Conservation (phyloP, 2,797 vertebrate genomes). For the Lophotriccus pileatus region DNA sequence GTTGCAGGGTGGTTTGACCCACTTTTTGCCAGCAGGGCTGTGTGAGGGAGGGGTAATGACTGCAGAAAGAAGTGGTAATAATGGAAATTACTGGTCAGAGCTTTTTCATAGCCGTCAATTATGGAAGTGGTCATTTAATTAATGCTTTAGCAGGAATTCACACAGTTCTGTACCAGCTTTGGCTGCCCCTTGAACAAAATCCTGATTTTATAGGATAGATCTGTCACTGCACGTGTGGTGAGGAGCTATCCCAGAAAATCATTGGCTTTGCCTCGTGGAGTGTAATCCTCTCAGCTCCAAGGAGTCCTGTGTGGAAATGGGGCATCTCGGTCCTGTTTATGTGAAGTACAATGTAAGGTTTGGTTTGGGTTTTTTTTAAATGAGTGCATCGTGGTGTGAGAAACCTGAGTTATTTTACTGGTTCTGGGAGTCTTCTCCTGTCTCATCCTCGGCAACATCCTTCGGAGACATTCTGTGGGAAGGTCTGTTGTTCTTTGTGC, state of each 20-base stretch:
- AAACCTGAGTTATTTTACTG: neutral
- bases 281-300: neutral
- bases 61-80: neutral
- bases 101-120: neutral
- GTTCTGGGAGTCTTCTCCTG: neutral
- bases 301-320: neutral
- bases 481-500: neutral
- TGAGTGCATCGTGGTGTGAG: neutral
- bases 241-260: neutral
- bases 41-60: neutral
- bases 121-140: neutral
- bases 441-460: neutral
- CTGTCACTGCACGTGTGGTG: neutral
- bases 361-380: no score
- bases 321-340: neutral
- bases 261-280: neutral
- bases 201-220: neutral
- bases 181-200: neutral
- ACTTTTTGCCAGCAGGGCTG: neutral
- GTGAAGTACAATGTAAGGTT: neutral
- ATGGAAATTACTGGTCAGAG: neutral
- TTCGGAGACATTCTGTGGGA: neutral
- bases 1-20: neutral
- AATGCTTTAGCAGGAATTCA: neutral
- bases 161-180: neutral